phyloP scores from a whole-genome alignment of 2,888 invertebrate species.

The Phalera bucephala region DNA sequence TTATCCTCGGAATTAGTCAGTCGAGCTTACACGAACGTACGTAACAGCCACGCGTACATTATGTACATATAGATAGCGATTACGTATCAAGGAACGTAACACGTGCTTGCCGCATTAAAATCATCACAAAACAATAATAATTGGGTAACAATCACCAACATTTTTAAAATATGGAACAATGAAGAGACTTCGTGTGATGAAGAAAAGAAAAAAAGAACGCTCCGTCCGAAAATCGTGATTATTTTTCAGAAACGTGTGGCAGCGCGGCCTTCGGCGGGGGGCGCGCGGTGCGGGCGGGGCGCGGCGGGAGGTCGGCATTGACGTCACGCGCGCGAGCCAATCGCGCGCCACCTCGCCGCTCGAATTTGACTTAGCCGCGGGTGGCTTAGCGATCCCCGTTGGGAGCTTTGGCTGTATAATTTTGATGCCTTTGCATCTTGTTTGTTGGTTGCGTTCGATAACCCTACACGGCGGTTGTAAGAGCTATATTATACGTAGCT shows the following conservation, averaged over 20 bases:
- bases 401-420: constrained; percentile 46
- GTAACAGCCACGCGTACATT: neutral
- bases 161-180: constrained; percentile 36
- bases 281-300: constrained; percentile 46
- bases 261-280: constrained; percentile 66
- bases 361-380: constrained; percentile 62
- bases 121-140: constrained; percentile 25
- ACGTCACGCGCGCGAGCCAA: constrained; percentile 75
- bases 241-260: constrained; percentile 73
- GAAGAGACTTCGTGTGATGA: constrained; percentile 31
- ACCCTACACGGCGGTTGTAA: too few relatives aligned
- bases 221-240: constrained; percentile 72
- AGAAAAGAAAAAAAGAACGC: constrained; percentile 44
- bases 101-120: constrained; percentile 31
- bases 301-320: constrained; percentile 76
- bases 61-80: neutral
- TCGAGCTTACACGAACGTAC: neutral
- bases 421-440: constrained; percentile 42
- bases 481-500: too few relatives aligned
- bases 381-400: constrained; percentile 52
- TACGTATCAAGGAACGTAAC: constrained; percentile 7
- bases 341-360: constrained; percentile 54
- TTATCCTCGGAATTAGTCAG: neutral
- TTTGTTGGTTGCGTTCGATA: constrained; percentile 31
- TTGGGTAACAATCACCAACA: constrained; percentile 29